Evolutionary conservation across 2,888 invertebrate genomes (phyloP), one percentile per base, ranked within the genome.

Genomic region (Xylota segnis): DNA sequence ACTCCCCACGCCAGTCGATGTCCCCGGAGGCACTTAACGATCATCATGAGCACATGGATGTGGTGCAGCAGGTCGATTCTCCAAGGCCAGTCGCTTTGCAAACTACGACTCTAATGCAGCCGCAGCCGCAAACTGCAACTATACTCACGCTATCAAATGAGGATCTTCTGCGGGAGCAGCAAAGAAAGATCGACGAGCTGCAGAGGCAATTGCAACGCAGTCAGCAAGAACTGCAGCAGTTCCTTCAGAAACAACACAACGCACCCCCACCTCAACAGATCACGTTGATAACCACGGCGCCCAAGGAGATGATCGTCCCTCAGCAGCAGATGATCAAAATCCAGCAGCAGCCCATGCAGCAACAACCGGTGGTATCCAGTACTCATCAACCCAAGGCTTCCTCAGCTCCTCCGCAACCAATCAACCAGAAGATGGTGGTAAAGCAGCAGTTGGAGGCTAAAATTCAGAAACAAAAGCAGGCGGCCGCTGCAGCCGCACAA

Each of bases 101-200:
- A 75, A 91, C 91, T 0, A 89, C 90, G 0, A 34, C 89, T 43
- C 88, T 89, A 2, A 90, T 90, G 0, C 91, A 91, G 54, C 91
- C 92, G 0, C 76, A 84, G 58, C 72, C 81, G 7, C 92, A 91
- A 56, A 90, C 90, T 14, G 91, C 91, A n/a, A 91, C 91, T 2
- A 91, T 93, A 88, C 87, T 92, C 90, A 47, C 88, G 0, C 88
- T 91, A 4, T 89, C 90, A 27, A 94, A 94, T 82, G 96, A 97
- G 89, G 96, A 97, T 89, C 95, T 97, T 81, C 95, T 97, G 68
- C 94, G 95, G 83, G 96, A 97, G 89, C 98, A 98, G 91, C 95
- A 96, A 89, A 94, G 96, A 70, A 96, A 96, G 91, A 98, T 98
- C 88, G 96, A 97, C 90, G 97, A 97, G 90, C 93, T 98, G 56